Evolutionary conservation across 2,888 invertebrate species (phyloP).

Genomic region (Strigamia maritima): DNA sequence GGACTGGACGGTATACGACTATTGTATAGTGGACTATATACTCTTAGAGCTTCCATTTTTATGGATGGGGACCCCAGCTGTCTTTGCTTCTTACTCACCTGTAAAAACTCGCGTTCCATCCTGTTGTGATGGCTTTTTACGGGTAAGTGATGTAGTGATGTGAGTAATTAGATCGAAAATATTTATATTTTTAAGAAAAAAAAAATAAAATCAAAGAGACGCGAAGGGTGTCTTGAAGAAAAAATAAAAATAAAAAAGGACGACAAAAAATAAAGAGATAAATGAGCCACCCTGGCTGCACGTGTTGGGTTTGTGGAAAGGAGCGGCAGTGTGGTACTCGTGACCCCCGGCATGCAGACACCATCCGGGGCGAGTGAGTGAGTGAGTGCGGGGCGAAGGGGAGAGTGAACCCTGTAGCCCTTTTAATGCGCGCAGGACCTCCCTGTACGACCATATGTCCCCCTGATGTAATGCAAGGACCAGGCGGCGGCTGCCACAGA

Average conservation of each 20-base stretch:
- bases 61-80: conserved; percentile 7
- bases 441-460: conserved; percentile 30
- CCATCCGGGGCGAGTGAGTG: conserved; percentile 6
- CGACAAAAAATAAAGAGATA: neutral
- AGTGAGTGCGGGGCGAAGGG: conserved; percentile 16
- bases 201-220: neutral
- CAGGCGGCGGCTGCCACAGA: conserved; percentile 30
- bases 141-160: neutral
- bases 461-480: conserved; percentile 26
- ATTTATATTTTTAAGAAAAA: neutral
- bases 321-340: conserved; percentile 3
- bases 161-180: neutral
- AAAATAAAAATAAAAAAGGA: neutral
- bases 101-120: neutral
- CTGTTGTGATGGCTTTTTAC: neutral
- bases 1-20: conserved; percentile 20
- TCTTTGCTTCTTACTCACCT: conserved; percentile 1
- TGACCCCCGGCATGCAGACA: conserved; percentile 25
- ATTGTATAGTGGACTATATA: neutral
- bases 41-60: neutral
- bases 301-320: neutral
- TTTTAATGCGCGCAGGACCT: conserved; percentile 26
- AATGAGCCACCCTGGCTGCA: neutral
- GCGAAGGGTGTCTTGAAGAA: neutral
- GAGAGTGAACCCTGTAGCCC: conserved; percentile 32